Evolutionary conservation across 2,888 invertebrate genomes (phyloP).

Genomic region (Andrena bucephala): DNA sequence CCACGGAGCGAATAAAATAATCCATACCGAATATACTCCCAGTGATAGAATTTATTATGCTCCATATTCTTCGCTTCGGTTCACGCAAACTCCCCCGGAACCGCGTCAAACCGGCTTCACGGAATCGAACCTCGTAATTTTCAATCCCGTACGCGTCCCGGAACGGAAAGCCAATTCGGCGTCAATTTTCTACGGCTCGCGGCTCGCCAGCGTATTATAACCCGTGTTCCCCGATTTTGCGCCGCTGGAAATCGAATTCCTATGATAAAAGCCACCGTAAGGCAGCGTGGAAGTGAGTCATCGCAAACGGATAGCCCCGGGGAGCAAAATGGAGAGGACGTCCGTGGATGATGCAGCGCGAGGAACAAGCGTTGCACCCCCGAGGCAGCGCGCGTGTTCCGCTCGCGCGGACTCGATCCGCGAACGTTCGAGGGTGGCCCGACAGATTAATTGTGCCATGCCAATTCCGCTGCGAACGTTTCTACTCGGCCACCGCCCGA

Average conservation of each 20-base stretch:
- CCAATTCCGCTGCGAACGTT: conserved; percentile 49
- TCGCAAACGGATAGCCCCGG: conserved; percentile 17
- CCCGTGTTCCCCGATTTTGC: neutral
- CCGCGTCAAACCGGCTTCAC: neutral
- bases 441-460: conserved; percentile 50
- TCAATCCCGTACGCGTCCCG: neutral
- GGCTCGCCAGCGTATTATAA: neutral
- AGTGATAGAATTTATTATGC: neutral
- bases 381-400: neutral
- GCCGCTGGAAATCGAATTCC: conserved; percentile 30
- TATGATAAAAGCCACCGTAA: conserved; percentile 8
- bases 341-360: conserved; percentile 1
- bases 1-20: neutral
- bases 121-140: conserved; percentile 8
- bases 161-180: conserved; percentile 27
- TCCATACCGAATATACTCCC: neutral
- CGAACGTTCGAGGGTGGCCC: conserved; percentile 16
- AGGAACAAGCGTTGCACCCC: conserved; percentile 1
- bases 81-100: neutral
- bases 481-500: neutral
- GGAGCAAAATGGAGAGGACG: conserved; percentile 6
- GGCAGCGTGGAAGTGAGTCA: conserved; percentile 27
- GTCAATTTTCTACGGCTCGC: conserved; percentile 22
- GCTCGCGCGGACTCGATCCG: neutral
- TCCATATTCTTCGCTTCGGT: neutral